Percentiles rank a stretch among this genome's conserved stretches.
These are phyloP conservation scores for Drosophila kambysellisi DNA, from an alignment of 2,888 invertebrate species.

Conservation along the genomic window DNA sequence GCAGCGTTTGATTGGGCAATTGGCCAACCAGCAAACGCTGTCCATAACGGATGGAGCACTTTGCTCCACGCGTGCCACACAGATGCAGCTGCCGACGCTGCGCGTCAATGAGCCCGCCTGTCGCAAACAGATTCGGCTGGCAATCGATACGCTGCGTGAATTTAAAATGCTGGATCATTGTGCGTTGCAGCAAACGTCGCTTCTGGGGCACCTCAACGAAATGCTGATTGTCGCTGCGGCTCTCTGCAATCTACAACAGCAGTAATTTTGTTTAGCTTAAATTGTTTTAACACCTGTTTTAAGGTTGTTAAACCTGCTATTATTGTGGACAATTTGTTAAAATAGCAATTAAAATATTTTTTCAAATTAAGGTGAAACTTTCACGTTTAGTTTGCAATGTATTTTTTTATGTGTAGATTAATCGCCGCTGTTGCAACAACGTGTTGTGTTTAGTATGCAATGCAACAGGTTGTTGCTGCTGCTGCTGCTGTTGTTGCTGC, in stretches of 20 bases:
- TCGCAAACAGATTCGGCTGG: constrained; percentile 81
- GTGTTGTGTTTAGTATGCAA: constrained; percentile 31
- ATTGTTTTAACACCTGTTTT: constrained; percentile 42
- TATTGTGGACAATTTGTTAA: constrained; percentile 16
- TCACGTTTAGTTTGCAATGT: constrained; percentile 3
- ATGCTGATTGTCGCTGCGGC: constrained; percentile 83
- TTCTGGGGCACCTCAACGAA: constrained; percentile 83
- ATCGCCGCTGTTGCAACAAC: constrained; percentile 12
- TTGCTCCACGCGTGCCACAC: constrained; percentile 74
- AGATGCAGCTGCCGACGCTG: constrained; percentile 79
- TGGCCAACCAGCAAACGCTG: constrained; percentile 80
- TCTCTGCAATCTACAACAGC: constrained; percentile 83
- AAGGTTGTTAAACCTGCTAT: constrained; percentile 28
- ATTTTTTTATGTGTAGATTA: constrained; percentile 2
- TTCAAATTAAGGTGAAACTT: constrained; percentile 9
- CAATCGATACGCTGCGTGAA: constrained; percentile 79
- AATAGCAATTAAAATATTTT: constrained; percentile 1
- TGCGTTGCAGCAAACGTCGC: constrained; percentile 78
- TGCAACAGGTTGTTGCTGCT: constrained; percentile 33
- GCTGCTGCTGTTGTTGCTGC: constrained; percentile 6
- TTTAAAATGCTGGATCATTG: constrained; percentile 82
- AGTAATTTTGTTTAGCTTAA: constrained; percentile 36
- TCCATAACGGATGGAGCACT: constrained; percentile 80
- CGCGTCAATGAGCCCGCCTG: constrained; percentile 81
- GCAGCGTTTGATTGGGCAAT: constrained; percentile 70